Evolutionary conservation across 1,140 invertebrate genomes (phyloP), one percentile per base, ranked within the genome.

Genomic region (Lineus longissimus): DNA sequence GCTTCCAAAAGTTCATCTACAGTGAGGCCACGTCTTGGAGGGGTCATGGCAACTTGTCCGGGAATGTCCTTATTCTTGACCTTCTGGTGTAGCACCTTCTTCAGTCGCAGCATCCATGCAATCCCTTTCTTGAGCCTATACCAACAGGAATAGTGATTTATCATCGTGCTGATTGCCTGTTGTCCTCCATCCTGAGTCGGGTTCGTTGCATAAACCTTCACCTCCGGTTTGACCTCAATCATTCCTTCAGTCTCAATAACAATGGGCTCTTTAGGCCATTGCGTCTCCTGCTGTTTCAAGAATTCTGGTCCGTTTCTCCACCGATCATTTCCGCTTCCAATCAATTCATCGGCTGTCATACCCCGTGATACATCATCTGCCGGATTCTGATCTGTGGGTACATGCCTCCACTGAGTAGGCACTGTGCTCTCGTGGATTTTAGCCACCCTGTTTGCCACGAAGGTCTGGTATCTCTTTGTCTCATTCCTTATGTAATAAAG

Each of bases 361-460:
- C 66, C 69, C 59, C 69, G 63, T 56, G 70, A 72, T 9, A 68
- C 68, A 23, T 51, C 2, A 64, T 72, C 70, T 27, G 70, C 70
- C 17, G 68, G 70, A 36, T 70, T 72, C 15, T 36, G 22, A 17
- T 62, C 33, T 11, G 45, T 19, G 2, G 45, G 47, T 1, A 62
- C 51, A 55, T 62, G 43, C 13, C 29, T 27, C 60, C 60, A 62
- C 15, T 31, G 25, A 1, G n/a, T 2, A 6, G 31, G 1, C 9
- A 33, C 60, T 4, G 22, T 23, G 30, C 43, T 19, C 13, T 54
- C 45, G 1, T 29, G 17, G 13, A 54, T 62, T 22, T 33, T 19
- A 4, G 60, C 23, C 19, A 54, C n/a, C 22, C 60, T 27, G 36
- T 54, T 62, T 29, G n/a, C n/a, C n/a, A n/a, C n/a, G n/a, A n/a